Evolutionary conservation across 2,113 vertebrate genomes (phyloP).

Genomic region (Bujurquina vittata): DNA sequence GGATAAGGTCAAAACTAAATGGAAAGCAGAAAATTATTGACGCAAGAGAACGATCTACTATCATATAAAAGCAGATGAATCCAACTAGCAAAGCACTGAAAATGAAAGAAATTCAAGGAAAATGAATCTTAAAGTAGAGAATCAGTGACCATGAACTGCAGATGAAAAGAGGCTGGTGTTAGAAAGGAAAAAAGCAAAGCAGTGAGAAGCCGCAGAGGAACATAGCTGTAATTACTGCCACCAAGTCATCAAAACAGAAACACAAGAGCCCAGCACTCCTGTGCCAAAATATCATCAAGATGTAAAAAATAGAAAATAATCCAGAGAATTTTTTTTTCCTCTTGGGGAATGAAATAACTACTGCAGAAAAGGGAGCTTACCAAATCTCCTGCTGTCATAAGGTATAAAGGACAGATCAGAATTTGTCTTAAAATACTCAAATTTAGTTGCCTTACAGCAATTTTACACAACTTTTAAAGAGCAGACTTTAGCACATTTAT

Average conservation of each 20-base stretch:
- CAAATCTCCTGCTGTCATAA: constrained; percentile 2
- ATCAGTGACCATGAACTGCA: background rate
- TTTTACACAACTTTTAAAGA: background rate
- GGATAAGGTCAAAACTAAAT: background rate
- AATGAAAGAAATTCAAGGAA: background rate
- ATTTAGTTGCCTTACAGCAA: background rate
- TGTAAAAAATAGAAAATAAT: background rate
- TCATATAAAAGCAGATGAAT: constrained; percentile 5
- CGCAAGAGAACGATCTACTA: background rate
- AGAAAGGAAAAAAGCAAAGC: background rate
- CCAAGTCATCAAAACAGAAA: constrained; percentile 20
- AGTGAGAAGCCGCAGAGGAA: background rate
- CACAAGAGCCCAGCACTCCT: background rate
- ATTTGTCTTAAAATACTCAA: background rate
- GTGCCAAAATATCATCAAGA: constrained; percentile 5
- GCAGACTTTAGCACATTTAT: background rate
- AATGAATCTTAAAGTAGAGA: constrained; percentile 2
- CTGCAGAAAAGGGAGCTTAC: background rate
- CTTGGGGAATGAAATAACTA: background rate
- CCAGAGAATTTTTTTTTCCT: background rate
- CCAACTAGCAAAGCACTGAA: background rate
- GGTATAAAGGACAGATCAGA: background rate
- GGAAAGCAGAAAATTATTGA: background rate
- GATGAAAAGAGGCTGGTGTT: background rate
- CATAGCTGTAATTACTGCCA: constrained; percentile 4